Base-by-base conservation (phyloP, 2,888 invertebrate species). In the Eumacrocentrus americanus region DNA sequence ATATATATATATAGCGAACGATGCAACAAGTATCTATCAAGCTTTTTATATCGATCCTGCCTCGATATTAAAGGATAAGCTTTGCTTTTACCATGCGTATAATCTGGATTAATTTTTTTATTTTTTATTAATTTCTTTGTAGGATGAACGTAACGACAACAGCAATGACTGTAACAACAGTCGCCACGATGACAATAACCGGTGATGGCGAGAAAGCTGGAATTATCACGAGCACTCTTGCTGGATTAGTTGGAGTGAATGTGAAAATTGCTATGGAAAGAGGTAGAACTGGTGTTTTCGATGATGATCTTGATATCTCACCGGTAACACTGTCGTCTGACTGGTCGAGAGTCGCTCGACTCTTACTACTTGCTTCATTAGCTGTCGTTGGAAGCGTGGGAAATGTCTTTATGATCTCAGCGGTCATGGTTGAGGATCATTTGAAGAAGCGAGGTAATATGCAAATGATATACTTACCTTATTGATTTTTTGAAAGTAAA, bases 361-460 rank as follows among this genome's bases (percentile, higher is more conserved):
- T 92, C 0, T 75, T 90, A 4, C 80, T 89, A 29, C 81, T 89
- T 52, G 86, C 88, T 0, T 84, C 86, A 2, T 82, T 89, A 64
- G 85, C 89, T 0, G 85, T 88, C 1, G 79, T 88, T 48, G 89
- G 89, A 7, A 88, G 88, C 70, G 84, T 89, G 74, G 92, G 91
- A 0, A 89, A 91, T 72, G 87, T 91, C 12, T 92, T 89, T 74
- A 86, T 91, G 83, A 90, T 91, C 63, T 90, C 89, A 65, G 85
- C 89, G 4, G 86, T 89, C 60, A 88, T 89, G 84, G 88, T 89
- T 37, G 89, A 89, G 70, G 89, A 89, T 70, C 87, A 88, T 72
- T 81, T 89, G 5, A 85, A 87, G 71, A 87, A 87, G 75, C 82
- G 86, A 83, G 89, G 89, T 88, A 75, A 73, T 42, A n/a, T n/a